Percentiles rank a stretch among this genome's conserved stretches.
Conservation (phyloP, 92 coral and sea anemone genomes). For the Zoanthus sansibaricus region DNA sequence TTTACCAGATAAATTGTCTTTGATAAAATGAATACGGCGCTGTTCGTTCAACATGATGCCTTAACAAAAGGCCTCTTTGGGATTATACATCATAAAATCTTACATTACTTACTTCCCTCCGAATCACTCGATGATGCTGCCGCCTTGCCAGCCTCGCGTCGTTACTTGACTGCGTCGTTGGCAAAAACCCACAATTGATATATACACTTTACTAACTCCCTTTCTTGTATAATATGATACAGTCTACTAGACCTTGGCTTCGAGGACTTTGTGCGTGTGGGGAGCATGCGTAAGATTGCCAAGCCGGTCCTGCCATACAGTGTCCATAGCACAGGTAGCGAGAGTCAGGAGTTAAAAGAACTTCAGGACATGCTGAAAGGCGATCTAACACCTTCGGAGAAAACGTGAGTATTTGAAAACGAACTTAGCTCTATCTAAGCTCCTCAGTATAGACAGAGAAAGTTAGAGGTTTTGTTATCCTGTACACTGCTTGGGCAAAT, state of each 20-base stretch:
- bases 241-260: conserved; percentile 91
- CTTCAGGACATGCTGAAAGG: conserved; percentile 87
- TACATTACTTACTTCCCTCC: no score
- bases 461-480: background rate
- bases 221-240: background rate
- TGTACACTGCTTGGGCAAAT: background rate
- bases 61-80: no score
- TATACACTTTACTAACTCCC: no score
- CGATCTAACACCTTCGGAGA: conserved; percentile 78
- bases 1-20: no score
- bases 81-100: no score
- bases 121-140: no score
- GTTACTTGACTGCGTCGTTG: no score
- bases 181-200: background rate
- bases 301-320: conserved; percentile 92
- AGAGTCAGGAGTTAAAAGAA: conserved; percentile 87
- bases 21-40: no score
- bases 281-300: conserved; percentile 97
- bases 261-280: conserved; percentile 97
- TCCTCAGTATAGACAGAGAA: background rate
- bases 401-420: conserved; percentile 61
- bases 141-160: no score
- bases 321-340: conserved; percentile 90
- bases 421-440: no score
- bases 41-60: no score